Percentiles rank a stretch among this genome's conserved stretches.
These are phyloP conservation scores for Scrobipalpa atriplicella DNA, from an alignment of 2,888 invertebrate species.

Conservation along the genomic window DNA sequence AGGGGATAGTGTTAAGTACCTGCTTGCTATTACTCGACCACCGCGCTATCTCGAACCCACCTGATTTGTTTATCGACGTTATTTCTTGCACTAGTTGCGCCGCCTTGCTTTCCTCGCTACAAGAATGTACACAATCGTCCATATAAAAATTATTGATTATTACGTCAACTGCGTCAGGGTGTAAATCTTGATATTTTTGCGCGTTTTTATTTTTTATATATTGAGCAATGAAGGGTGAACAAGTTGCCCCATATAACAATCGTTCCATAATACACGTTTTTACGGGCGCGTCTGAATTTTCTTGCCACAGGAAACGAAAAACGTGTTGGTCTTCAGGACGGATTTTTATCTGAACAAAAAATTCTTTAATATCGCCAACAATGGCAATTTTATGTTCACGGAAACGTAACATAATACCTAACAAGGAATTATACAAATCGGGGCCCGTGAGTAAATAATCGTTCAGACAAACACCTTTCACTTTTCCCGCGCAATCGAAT, in stretches of 20 bases:
- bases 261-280: constrained; percentile 34
- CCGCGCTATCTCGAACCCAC: constrained; percentile 33
- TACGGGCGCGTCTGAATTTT: constrained; percentile 21
- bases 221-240: constrained; percentile 39
- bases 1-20: constrained; percentile 29
- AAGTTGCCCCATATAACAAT: constrained; percentile 36
- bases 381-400: constrained; percentile 32
- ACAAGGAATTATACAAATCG: constrained; percentile 37
- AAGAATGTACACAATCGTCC: constrained; percentile 33
- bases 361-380: constrained; percentile 35
- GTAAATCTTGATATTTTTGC: constrained; percentile 29
- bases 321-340: constrained; percentile 35
- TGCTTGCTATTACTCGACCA: constrained; percentile 35
- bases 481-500: constrained; percentile 36
- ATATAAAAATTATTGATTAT: constrained; percentile 36
- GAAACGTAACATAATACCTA: constrained; percentile 38
- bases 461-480: constrained; percentile 33
- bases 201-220: constrained; percentile 40
- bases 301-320: constrained; percentile 36
- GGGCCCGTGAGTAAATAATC: constrained; percentile 34
- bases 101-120: constrained; percentile 26
- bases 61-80: constrained; percentile 30
- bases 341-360: constrained; percentile 36
- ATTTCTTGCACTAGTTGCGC: constrained; percentile 32
- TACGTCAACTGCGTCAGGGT: constrained; percentile 34